Conservation (phyloP, 2,888 invertebrate species). For the Leistus spinibarbis region DNA sequence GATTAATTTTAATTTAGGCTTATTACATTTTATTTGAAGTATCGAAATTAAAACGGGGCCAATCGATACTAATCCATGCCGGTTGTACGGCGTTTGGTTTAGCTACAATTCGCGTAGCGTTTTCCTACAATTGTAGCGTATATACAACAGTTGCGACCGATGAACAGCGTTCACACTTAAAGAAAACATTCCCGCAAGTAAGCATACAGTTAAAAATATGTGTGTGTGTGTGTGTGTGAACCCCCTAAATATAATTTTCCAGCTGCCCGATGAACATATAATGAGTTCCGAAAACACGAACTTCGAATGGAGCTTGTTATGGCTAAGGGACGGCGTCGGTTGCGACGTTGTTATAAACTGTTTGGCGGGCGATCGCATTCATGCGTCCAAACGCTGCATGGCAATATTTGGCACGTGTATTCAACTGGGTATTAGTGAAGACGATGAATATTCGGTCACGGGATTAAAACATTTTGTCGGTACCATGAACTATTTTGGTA, state of each 20-base stretch:
- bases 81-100: slow-evolving; percentile 72
- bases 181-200: slow-evolving; percentile 51
- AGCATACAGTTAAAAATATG: slow-evolving; percentile 40
- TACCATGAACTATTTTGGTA: slow-evolving; percentile 79
- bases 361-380: slow-evolving; percentile 85
- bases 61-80: slow-evolving; percentile 61
- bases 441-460: slow-evolving; percentile 70
- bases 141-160: slow-evolving; percentile 67
- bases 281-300: slow-evolving; percentile 62
- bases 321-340: slow-evolving; percentile 82
- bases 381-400: slow-evolving; percentile 69
- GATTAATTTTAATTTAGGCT: too few species aligned
- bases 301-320: slow-evolving; percentile 84
- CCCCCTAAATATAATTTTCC: too few species aligned
- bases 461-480: slow-evolving; percentile 77
- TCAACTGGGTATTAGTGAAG: slow-evolving; percentile 85
- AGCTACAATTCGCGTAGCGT: slow-evolving; percentile 70
- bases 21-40: slow-evolving; percentile 56
- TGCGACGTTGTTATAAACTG: slow-evolving; percentile 93
- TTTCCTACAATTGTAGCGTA: slow-evolving; percentile 63
- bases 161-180: slow-evolving; percentile 50
- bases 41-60: slow-evolving; percentile 51
- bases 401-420: slow-evolving; percentile 72
- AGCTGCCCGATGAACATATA: slow-evolving; percentile 52
- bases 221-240: too few species aligned